phyloP scores from a whole-genome alignment of 2,888 invertebrate species.

The Microctonus brassicae region DNA sequence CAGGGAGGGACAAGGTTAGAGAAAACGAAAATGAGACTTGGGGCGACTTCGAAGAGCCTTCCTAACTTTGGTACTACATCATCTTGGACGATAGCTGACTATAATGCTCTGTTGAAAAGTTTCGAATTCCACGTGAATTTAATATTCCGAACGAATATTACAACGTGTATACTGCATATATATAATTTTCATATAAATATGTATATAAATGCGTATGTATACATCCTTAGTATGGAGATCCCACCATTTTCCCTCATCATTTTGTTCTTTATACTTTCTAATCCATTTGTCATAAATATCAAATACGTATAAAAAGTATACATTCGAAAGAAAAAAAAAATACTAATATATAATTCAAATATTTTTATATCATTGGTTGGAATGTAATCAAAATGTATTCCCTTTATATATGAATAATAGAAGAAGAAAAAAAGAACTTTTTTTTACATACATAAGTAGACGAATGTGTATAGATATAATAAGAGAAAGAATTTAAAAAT shows the following conservation, averaged over 20 bases:
- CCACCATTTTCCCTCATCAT: too few species aligned
- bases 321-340: background rate
- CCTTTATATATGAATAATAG: background rate
- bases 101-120: slow-evolving; percentile 64
- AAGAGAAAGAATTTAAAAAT: slow-evolving; percentile 21
- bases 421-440: too few species aligned
- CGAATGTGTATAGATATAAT: background rate
- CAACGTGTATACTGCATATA: slow-evolving; percentile 16
- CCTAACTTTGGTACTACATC: slow-evolving; percentile 68
- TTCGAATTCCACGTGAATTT: slow-evolving; percentile 66
- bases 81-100: slow-evolving; percentile 51
- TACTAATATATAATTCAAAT: background rate
- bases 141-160: slow-evolving; percentile 59
- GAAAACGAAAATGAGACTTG: slow-evolving; percentile 36
- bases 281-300: slow-evolving; percentile 1
- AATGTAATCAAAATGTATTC: background rate
- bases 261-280: background rate
- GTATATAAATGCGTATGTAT: background rate
- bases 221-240: slow-evolving; percentile 7
- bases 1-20: slow-evolving; percentile 23
- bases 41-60: slow-evolving; percentile 52
- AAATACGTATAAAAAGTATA: background rate
- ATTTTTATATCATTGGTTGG: background rate
- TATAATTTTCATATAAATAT: slow-evolving; percentile 9
- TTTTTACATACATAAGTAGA: too few species aligned